Evolutionary conservation across 2,888 invertebrate species (phyloP).

Genomic region (Andrena chrysosceles): DNA sequence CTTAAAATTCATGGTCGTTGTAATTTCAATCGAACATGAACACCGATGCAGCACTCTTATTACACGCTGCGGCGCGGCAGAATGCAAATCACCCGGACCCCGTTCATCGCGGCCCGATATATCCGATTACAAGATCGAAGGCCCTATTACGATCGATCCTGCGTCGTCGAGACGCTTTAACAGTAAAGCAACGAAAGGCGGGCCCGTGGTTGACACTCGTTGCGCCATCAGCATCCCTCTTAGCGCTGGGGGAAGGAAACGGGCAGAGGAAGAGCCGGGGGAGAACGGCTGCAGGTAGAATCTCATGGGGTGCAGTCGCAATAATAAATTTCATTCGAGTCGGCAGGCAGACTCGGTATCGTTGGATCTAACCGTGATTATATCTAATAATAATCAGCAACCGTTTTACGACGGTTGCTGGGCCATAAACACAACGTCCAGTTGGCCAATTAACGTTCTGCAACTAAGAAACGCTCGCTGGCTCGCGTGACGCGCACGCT

Average conservation of each 20-base stretch:
- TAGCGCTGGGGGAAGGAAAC: not conserved
- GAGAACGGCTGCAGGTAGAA: constrained; percentile 9
- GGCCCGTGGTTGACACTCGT: constrained; percentile 9
- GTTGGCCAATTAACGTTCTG: constrained; percentile 75
- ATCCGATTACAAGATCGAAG: constrained; percentile 40
- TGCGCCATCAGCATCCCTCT: not conserved
- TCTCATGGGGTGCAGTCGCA: constrained; percentile 23
- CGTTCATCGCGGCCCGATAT: constrained; percentile 19
- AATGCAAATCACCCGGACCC: constrained; percentile 21
- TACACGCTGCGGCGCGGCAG: not conserved
- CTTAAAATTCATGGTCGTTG: constrained; percentile 36
- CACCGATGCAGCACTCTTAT: constrained; percentile 11
- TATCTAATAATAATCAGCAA: constrained; percentile 78
- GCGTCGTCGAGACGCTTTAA: not conserved
- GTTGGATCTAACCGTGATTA: constrained; percentile 73
- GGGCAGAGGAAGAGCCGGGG: not conserved
- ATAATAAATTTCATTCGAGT: constrained; percentile 64
- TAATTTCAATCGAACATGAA: constrained; percentile 35
- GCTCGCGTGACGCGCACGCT: constrained; percentile 52
- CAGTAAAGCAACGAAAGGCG: not conserved
- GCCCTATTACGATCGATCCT: constrained; percentile 29
- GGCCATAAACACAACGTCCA: constrained; percentile 73
- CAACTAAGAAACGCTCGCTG: constrained; percentile 57
- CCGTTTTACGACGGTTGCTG: constrained; percentile 71
- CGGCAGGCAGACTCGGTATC: constrained; percentile 53